These are phyloP conservation scores for Scomberomorus guttatus DNA, from an alignment of 2,797 vertebrate species.

Conservation along the genomic window DNA sequence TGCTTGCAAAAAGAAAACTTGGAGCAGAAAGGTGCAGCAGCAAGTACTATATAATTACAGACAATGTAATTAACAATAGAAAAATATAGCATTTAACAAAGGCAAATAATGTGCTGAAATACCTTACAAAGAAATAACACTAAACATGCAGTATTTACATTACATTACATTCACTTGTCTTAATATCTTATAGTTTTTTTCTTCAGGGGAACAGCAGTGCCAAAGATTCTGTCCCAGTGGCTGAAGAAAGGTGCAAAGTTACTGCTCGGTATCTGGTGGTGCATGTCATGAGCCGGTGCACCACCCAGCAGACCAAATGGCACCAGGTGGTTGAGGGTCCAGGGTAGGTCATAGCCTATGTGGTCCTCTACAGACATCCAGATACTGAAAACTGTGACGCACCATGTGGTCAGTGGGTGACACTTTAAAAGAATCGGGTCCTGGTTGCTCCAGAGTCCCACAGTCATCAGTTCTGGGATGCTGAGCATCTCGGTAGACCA, in stretches of 20 bases:
- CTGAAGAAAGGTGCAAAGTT: slow-evolving; percentile 88
- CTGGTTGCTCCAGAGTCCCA: slow-evolving; percentile 85
- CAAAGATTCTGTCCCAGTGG: slow-evolving; percentile 86
- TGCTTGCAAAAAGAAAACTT: background rate
- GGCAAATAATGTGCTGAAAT: background rate
- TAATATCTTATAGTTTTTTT: slow-evolving; percentile 35
- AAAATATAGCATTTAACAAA: slow-evolving; percentile 1
- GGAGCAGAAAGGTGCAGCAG: background rate
- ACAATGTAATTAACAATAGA: background rate
- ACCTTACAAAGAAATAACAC: background rate
- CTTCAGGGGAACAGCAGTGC: slow-evolving; percentile 68
- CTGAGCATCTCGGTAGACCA: slow-evolving; percentile 85
- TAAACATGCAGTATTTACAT: slow-evolving; percentile 25
- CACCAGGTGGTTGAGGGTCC: slow-evolving; percentile 80
- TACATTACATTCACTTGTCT: background rate
- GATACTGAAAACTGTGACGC: slow-evolving; percentile 80
- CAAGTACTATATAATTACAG: background rate
- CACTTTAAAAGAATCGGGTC: slow-evolving; percentile 81
- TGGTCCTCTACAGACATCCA: slow-evolving; percentile 89
- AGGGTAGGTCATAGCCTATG: slow-evolving; percentile 86
- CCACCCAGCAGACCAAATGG: slow-evolving; percentile 85
- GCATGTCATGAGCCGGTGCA: slow-evolving; percentile 84
- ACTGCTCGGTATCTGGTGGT: slow-evolving; percentile 84
- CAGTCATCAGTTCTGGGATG: slow-evolving; percentile 82
- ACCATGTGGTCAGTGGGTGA: slow-evolving; percentile 83